Evolutionary conservation across 2,797 vertebrate genomes (phyloP).

Genomic region (Lepus oiostolus): DNA sequence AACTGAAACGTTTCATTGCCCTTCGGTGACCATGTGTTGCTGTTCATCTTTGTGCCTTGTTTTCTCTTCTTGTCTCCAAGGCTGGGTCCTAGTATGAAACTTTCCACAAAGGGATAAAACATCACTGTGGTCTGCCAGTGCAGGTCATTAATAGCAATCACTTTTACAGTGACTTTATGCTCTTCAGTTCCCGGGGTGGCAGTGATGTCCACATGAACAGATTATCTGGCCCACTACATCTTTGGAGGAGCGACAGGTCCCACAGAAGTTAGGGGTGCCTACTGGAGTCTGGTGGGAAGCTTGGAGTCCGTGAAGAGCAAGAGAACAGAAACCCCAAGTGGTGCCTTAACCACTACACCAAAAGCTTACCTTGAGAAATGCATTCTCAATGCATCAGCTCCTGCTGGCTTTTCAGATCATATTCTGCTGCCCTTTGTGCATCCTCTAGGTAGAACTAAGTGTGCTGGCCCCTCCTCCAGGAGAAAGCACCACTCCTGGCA

Average conservation of each 20-base stretch:
- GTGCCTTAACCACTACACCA: too few species aligned
- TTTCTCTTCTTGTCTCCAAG: conserved; percentile 97
- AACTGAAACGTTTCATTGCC: conserved; percentile 99
- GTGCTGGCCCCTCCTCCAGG: neutral
- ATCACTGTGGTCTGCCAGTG: conserved; percentile 97
- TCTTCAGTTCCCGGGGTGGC: conserved; percentile 97
- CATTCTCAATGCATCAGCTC: neutral
- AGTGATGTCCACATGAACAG: conserved; percentile 96
- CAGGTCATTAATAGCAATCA: conserved; percentile 95
- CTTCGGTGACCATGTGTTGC: conserved; percentile 99
- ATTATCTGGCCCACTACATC: conserved; percentile 95
- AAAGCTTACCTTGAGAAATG: neutral
- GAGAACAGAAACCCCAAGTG: too few species aligned
- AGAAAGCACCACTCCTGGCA: neutral
- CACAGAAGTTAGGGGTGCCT: too few species aligned
- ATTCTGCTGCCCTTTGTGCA: neutral
- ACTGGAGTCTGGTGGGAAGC: too few species aligned
- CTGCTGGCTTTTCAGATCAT: neutral
- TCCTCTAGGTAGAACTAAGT: neutral
- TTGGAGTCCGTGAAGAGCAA: too few species aligned
- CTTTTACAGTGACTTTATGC: conserved; percentile 98
- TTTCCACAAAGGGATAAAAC: conserved; percentile 99
- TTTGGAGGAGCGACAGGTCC: conserved; percentile 89
- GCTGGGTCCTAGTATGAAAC: conserved; percentile 95
- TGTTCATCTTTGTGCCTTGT: conserved; percentile 99